Base-by-base conservation (phyloP, 2,797 vertebrate genomes). In the Fistularia tabacaria region DNA sequence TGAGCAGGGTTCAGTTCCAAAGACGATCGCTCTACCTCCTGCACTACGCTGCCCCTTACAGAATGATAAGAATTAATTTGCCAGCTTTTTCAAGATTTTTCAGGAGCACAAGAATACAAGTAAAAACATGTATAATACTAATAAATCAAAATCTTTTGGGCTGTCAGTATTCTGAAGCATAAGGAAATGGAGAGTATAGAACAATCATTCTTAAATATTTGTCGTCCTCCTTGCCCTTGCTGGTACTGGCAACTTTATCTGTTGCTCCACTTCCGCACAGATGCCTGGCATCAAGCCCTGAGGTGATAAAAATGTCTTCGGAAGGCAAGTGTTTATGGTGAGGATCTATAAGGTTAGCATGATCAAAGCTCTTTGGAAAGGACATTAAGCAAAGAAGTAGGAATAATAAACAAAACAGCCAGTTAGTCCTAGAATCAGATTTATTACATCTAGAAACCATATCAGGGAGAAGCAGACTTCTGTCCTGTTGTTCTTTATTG, bases 291-390 rank as follows among this genome's bases (percentile, higher is more conserved):
- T 83, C 60, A 52, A 77, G 73, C 76, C 73, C 58, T 39, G 6
- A 38, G 66, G 80, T 65, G 81, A 84, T 91, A 88, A 92, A 92
- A 88, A 81, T 62, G 90, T 91, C 89, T 60, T 75, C 57, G 38
- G 67, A 51, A 76, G 74, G 80, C 83, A 85, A 69, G 79, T 73
- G 71, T 91, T 92, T 89, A 90, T 52, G 88, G 69, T 81, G 84
- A 88, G 78, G 76, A 88, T 89, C 77, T 77, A 67, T 80, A 77
- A 84, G 77, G 82, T 80, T 82, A 69, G 70, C 60, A 54, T 71
- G 89, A 90, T 91, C 88, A 92, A 91, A 91, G 89, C 83, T 62
- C 60, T 41, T 73, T 52, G 75, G 79, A 79, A 74, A 79, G 57
- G 74, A 74, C 69, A 69, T 81, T 66, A 80, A 84, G 73, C 62